Evolutionary conservation across 2,797 vertebrate species (phyloP).

Genomic region (Xiphophorus birchmanni): DNA sequence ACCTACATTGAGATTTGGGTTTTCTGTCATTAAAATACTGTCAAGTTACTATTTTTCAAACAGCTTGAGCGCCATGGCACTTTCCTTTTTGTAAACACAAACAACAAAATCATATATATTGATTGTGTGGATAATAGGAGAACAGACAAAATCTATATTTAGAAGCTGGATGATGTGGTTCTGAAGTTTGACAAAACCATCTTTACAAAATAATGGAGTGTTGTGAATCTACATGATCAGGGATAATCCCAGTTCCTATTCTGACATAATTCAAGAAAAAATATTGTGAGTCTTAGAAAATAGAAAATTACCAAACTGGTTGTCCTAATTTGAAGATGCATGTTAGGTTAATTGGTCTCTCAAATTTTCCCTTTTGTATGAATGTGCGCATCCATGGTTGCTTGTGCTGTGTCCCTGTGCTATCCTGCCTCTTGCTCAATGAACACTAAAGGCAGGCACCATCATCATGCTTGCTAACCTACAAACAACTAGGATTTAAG

Average conservation of each 20-base stretch:
- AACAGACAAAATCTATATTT: no score
- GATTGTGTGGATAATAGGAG: no score
- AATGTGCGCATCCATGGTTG: neutral
- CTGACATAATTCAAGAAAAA: no score
- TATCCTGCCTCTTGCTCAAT: neutral
- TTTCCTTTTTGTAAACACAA: no score
- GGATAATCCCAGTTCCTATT: no score
- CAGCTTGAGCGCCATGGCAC: no score
- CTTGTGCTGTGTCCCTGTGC: neutral
- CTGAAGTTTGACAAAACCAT: no score
- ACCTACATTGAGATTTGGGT: neutral
- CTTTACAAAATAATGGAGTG: no score
- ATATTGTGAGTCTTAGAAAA: neutral
- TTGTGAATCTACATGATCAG: no score
- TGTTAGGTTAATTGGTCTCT: neutral
- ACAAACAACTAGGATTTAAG: neutral
- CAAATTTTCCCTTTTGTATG: neutral
- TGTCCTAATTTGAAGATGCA: neutral
- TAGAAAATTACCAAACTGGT: neutral
- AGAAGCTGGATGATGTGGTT: no score
- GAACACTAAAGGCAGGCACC: neutral
- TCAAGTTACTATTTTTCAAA: neutral
- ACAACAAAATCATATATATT: no score
- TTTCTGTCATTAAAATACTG: neutral
- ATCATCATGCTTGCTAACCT: neutral